Conservation (phyloP, 1,140 invertebrate genomes). For the Sitobion miscanthi region DNA sequence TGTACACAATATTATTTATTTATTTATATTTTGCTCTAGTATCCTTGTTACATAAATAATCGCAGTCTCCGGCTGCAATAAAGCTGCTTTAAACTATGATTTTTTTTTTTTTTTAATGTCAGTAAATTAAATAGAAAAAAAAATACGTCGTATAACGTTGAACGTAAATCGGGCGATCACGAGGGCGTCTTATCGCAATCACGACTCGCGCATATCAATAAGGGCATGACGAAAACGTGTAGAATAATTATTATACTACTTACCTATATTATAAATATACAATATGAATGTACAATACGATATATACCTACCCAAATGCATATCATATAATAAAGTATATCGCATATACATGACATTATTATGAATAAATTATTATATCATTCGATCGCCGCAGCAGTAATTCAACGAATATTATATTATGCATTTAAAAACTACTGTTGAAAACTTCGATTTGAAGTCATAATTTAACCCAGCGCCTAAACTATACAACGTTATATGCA, state of each 20-base stretch:
- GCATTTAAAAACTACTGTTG: neutral
- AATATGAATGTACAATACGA: neutral
- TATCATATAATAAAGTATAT: neutral
- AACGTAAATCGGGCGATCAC: neutral
- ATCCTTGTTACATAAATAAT: constrained; percentile 21
- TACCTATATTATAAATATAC: neutral
- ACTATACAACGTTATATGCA: too few relatives aligned
- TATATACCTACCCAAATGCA: neutral
- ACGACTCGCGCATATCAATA: constrained; percentile 17
- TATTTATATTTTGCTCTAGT: neutral
- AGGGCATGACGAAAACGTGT: constrained; percentile 27
- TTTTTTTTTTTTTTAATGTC: neutral
- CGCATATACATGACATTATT: neutral
- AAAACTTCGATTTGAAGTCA: neutral
- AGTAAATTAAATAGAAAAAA: neutral
- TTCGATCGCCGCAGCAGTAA: neutral
- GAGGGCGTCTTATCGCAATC: constrained; percentile 27
- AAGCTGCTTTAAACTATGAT: neutral
- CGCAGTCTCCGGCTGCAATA: neutral
- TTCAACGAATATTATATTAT: neutral
- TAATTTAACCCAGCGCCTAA: neutral
- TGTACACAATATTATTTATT: neutral
- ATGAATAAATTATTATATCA: neutral
- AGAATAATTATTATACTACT: neutral
- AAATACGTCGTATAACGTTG: neutral